phyloP scores from a whole-genome alignment of 2,113 vertebrate species.

The Nymphicus hollandicus region DNA sequence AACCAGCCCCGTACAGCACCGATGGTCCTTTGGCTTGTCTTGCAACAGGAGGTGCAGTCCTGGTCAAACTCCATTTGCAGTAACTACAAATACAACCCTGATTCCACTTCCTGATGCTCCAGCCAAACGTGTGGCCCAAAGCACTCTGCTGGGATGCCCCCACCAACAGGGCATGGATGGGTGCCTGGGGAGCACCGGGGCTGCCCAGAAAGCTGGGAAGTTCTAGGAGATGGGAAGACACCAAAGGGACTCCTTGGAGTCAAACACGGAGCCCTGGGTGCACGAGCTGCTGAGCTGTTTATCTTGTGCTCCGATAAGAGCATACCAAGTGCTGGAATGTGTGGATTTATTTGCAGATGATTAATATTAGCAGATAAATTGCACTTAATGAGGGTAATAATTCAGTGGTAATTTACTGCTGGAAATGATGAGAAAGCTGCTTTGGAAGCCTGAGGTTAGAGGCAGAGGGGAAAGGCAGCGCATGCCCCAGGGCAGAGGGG shows the following conservation, averaged over 20 bases:
- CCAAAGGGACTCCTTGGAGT: background rate
- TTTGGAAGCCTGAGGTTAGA: background rate
- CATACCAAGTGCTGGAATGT: background rate
- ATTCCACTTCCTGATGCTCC: background rate
- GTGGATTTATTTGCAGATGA: conserved; percentile 16
- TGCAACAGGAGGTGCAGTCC: background rate
- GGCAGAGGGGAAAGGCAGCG: background rate
- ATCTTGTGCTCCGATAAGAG: background rate
- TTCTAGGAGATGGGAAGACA: background rate
- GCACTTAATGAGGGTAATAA: conserved; percentile 26
- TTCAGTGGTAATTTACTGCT: background rate
- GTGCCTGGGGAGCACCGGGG: background rate
- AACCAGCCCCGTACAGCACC: background rate
- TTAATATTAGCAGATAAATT: conserved; percentile 40
- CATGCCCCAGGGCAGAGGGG: rapidly evolving
- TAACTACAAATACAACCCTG: background rate
- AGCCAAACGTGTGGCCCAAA: rapidly evolving
- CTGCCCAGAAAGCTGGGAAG: background rate
- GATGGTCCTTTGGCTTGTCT: background rate
- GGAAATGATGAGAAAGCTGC: background rate
- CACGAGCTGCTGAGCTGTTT: background rate
- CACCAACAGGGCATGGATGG: rapidly evolving
- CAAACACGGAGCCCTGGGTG: background rate
- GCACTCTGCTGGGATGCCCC: background rate
- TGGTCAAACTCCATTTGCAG: conserved; percentile 38